Conservation (phyloP, 2,888 invertebrate genomes). For the Drosophila neonasuta region DNA sequence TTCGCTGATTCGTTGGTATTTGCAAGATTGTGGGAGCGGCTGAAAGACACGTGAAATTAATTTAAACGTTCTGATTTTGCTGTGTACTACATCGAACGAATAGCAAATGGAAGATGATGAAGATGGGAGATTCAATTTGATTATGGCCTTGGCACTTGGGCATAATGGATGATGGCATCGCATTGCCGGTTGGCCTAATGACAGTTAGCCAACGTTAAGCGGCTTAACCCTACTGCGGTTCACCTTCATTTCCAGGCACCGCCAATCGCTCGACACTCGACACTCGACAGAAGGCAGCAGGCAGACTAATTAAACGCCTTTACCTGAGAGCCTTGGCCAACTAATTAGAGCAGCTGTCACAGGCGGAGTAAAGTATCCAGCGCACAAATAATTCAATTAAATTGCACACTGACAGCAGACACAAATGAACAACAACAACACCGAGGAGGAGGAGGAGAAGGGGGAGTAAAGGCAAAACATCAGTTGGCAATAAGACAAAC, state of each 20-base stretch:
- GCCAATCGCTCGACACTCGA: background rate
- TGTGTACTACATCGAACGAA: constrained; percentile 1
- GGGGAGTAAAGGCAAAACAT: background rate
- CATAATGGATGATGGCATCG: constrained; percentile 56
- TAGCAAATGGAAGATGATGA: constrained; percentile 11
- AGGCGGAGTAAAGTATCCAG: constrained; percentile 49
- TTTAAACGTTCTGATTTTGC: constrained; percentile 57
- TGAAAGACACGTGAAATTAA: constrained; percentile 56
- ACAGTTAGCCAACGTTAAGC: constrained; percentile 48
- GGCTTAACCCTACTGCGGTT: constrained; percentile 69
- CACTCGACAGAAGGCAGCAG: constrained; percentile 31
- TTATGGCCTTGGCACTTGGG: constrained; percentile 40
- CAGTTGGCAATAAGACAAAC: constrained; percentile 36
- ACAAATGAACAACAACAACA: constrained; percentile 24
- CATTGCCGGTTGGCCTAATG: constrained; percentile 28
- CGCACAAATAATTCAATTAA: constrained; percentile 73
- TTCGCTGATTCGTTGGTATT: constrained; percentile 42
- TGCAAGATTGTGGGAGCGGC: constrained; percentile 34
- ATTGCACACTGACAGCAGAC: constrained; percentile 50
- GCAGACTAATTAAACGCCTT: constrained; percentile 69
- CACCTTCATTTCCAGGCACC: constrained; percentile 50
- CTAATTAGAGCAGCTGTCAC: constrained; percentile 70
- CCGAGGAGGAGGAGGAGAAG: too few species aligned
- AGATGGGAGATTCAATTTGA: constrained; percentile 54
- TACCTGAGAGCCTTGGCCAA: constrained; percentile 34